A percentile compares a stretch with the other conserved stretches of the same genome.
Evolutionary conservation across 1,140 invertebrate genomes (phyloP).

Genomic region (Zaprionus inermis): DNA sequence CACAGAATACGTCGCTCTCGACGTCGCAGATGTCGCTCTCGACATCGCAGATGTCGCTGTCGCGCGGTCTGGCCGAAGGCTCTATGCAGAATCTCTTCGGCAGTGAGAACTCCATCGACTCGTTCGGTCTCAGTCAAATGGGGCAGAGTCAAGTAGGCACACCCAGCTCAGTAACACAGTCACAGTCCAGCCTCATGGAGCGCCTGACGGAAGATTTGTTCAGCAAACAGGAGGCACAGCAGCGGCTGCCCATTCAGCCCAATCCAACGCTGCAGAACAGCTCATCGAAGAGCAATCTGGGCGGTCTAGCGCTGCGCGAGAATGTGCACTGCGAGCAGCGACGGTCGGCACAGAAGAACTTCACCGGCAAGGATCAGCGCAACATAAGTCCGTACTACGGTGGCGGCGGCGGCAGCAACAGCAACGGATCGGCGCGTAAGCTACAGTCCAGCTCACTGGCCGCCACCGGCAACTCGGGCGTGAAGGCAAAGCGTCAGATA

Average conservation of each 20-base stretch:
- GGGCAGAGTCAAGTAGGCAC: conserved; percentile 45
- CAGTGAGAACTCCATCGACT: conserved; percentile 75
- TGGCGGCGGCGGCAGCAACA: conserved; percentile 39
- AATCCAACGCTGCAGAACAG: conserved; percentile 71
- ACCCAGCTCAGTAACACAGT: conserved; percentile 16
- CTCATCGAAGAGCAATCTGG: conserved; percentile 80
- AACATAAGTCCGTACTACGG: conserved; percentile 75
- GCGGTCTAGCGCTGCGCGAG: conserved; percentile 69
- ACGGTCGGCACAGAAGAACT: conserved; percentile 79
- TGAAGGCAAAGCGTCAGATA: conserved; percentile 78
- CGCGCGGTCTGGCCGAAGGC: conserved; percentile 17
- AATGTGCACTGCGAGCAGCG: conserved; percentile 75
- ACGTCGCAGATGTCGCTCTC: conserved; percentile 22
- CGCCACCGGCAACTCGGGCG: conserved; percentile 33
- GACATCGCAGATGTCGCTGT: conserved; percentile 21
- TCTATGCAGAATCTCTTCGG: conserved; percentile 65
- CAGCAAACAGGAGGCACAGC: conserved; percentile 25
- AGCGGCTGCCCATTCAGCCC: conserved; percentile 54
- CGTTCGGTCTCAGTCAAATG: conserved; percentile 62
- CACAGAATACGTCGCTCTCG: conserved; percentile 38
- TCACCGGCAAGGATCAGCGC: conserved; percentile 76
- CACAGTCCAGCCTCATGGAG: conserved; percentile 64
- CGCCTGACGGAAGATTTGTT: conserved; percentile 70
- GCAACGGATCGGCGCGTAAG: conserved; percentile 56
- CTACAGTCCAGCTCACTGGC: conserved; percentile 27